Conservation (phyloP, 1,140 invertebrate species). For the Pentalonia nigronervosa region DNA sequence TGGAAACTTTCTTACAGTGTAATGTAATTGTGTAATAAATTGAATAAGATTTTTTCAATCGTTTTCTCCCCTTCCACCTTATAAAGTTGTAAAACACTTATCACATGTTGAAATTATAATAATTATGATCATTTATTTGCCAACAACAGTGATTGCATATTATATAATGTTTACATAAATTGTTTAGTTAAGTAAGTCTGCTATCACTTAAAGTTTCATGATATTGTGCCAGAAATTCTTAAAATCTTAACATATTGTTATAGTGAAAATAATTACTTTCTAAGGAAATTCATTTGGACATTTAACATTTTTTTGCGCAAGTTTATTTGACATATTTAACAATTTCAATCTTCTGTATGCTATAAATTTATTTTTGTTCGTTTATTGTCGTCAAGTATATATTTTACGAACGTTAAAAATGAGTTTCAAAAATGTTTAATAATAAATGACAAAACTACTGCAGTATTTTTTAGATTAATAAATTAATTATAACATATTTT, state of each 20-base stretch:
- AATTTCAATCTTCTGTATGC: neutral
- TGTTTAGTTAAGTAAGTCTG: conserved; percentile 50
- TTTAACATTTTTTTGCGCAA: conserved; percentile 34
- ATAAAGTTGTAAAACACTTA: neutral
- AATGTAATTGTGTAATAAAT: neutral
- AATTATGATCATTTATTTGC: conserved; percentile 46
- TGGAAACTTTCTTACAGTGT: neutral
- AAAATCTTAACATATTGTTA: conserved; percentile 45
- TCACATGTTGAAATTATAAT: conserved; percentile 35
- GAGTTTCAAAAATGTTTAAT: neutral
- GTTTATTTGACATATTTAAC: conserved; percentile 8
- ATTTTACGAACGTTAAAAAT: conserved; percentile 24
- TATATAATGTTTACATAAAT: conserved; percentile 51
- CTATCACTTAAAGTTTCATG: conserved; percentile 29
- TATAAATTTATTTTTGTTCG: neutral
- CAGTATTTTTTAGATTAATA: neutral
- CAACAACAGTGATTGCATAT: conserved; percentile 26
- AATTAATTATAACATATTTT: neutral
- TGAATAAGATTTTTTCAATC: neutral
- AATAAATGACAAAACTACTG: neutral
- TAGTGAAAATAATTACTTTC: conserved; percentile 42
- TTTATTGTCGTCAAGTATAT: neutral
- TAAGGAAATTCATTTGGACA: conserved; percentile 18
- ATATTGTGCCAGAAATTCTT: conserved; percentile 35
- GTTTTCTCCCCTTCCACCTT: neutral